Evolutionary conservation across 2,888 invertebrate species (phyloP).

Genomic region (Synanthedon vespiformis): DNA sequence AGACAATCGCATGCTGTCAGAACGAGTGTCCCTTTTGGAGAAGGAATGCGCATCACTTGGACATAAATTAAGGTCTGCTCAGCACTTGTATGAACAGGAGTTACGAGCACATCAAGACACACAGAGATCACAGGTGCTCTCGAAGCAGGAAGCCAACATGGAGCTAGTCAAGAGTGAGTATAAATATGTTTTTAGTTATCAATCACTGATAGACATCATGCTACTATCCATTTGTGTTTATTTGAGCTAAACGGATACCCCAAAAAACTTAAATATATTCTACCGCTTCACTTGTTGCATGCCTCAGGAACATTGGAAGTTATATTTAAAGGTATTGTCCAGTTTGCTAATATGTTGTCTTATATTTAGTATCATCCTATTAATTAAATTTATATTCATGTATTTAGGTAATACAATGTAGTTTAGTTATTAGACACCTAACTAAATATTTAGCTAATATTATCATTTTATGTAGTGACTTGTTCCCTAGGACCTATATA

Average conservation of each 20-base stretch:
- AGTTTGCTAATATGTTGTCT: slow-evolving; percentile 42
- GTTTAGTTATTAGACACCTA: not conserved
- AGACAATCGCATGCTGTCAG: slow-evolving; percentile 84
- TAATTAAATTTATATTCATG: not conserved
- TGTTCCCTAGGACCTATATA: too few relatives aligned
- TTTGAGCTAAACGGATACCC: slow-evolving; percentile 27
- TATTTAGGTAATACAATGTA: not conserved
- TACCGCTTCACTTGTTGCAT: slow-evolving; percentile 64
- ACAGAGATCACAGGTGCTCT: slow-evolving; percentile 83
- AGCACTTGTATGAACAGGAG: slow-evolving; percentile 87
- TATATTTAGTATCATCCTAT: not conserved
- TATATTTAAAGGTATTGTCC: slow-evolving; percentile 75
- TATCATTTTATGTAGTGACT: not conserved
- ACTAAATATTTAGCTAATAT: not conserved
- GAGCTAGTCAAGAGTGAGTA: slow-evolving; percentile 89
- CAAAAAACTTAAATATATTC: slow-evolving; percentile 34
- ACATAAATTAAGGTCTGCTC: slow-evolving; percentile 86
- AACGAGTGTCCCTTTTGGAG: slow-evolving; percentile 86
- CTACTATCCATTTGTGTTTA: slow-evolving; percentile 22
- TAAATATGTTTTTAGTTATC: not conserved
- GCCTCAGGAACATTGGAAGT: slow-evolving; percentile 76
- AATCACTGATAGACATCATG: slow-evolving; percentile 3
- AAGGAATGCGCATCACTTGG: slow-evolving; percentile 89
- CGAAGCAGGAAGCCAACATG: slow-evolving; percentile 92
- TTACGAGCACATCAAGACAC: slow-evolving; percentile 90